Percentiles rank a stretch among this genome's conserved stretches.
Conservation (phyloP, 1,140 invertebrate genomes). For the Temnothorax curvispinosus region DNA sequence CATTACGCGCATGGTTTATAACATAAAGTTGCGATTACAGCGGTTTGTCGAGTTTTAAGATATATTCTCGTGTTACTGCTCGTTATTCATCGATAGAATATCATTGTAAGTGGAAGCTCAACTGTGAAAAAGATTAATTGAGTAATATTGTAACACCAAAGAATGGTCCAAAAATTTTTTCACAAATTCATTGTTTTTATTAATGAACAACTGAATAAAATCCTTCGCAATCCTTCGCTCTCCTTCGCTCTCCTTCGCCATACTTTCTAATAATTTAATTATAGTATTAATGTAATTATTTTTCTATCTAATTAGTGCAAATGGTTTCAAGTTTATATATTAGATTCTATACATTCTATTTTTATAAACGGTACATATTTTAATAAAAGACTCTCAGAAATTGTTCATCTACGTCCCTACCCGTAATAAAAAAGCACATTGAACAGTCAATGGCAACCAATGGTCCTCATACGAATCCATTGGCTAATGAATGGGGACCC, state of each 20-base stretch:
- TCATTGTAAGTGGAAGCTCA: neutral
- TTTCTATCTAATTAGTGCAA: neutral
- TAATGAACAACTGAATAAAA: neutral
- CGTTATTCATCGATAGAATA: neutral
- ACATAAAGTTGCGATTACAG: neutral
- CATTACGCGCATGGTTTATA: neutral
- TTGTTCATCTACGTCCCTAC: neutral
- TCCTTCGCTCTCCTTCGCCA: too few species aligned
- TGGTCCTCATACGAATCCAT: too few species aligned
- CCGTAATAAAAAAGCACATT: too few species aligned
- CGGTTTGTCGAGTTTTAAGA: neutral
- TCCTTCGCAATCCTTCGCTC: neutral
- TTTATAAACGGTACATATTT: neutral
- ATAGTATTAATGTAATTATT: neutral
- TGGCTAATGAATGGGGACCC: too few species aligned
- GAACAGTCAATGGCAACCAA: too few species aligned
- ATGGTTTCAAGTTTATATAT: neutral
- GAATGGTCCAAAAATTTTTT: neutral
- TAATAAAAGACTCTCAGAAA: neutral
- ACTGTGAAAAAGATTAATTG: conserved; percentile 1
- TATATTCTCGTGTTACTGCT: neutral
- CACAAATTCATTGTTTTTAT: neutral
- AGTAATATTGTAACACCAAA: neutral
- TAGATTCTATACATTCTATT: neutral
- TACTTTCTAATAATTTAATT: neutral